Evolutionary conservation across 2,797 vertebrate species (phyloP).

Genomic region (Eurystomus glaucurus): DNA sequence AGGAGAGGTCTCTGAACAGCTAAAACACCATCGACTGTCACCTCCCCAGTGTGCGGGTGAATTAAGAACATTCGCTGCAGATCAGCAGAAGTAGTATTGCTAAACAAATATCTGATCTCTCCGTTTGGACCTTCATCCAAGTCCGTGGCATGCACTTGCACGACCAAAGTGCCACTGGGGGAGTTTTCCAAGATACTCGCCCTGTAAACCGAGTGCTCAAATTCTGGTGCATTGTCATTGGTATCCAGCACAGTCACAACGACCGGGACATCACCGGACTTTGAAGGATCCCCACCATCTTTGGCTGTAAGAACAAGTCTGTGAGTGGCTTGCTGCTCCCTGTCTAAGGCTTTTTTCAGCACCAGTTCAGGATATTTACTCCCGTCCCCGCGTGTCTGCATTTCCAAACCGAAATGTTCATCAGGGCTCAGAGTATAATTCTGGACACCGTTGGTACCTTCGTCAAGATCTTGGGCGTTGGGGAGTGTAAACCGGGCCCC

Average conservation of each 20-base stretch:
- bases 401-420: constrained; percentile 79
- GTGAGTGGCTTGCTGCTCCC: constrained; percentile 81
- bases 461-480: constrained; percentile 81
- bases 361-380: constrained; percentile 84
- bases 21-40: constrained; percentile 77
- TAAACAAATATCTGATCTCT: constrained; percentile 83
- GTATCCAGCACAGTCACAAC: constrained; percentile 82
- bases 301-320: constrained; percentile 80
- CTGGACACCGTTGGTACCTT: constrained; percentile 81
- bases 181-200: constrained; percentile 83
- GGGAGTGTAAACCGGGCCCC: constrained; percentile 83
- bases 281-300: constrained; percentile 80
- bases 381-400: constrained; percentile 73
- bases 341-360: constrained; percentile 84
- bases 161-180: constrained; percentile 78
- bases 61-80: constrained; percentile 80
- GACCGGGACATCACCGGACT: constrained; percentile 74
- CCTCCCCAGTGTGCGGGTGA: constrained; percentile 82
- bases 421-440: constrained; percentile 81
- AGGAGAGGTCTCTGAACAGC: constrained; percentile 78
- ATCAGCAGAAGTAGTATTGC: constrained; percentile 77
- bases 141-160: constrained; percentile 82
- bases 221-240: constrained; percentile 85
- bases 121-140: constrained; percentile 84
- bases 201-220: constrained; percentile 82